Conservation (phyloP, 2,888 invertebrate species). For the Leptopterna dolabrata region DNA sequence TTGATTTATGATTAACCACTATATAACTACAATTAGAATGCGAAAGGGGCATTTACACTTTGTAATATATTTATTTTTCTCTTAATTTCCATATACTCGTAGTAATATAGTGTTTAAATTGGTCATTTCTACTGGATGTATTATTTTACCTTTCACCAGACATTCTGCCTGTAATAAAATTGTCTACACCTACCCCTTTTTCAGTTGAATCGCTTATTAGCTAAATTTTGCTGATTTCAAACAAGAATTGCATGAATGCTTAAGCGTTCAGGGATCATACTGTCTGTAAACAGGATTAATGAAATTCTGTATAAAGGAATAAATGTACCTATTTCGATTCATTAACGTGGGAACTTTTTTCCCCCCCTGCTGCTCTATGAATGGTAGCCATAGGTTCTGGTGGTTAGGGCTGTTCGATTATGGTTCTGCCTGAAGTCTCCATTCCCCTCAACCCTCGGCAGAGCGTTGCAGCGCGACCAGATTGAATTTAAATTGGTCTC, state of each 20-base stretch:
- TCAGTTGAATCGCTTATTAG: background rate
- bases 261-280: background rate
- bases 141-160: background rate
- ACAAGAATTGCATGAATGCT: background rate
- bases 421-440: too few species aligned
- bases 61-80: slow-evolving; percentile 18
- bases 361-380: too few species aligned
- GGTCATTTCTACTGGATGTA: background rate
- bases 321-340: slow-evolving; percentile 40
- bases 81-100: background rate
- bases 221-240: background rate
- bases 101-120: background rate
- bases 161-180: background rate
- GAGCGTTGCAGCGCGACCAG: too few species aligned
- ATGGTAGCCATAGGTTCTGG: too few species aligned
- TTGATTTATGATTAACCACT: too few species aligned
- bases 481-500: too few species aligned
- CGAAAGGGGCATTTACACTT: background rate
- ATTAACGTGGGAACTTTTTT: slow-evolving; percentile 38
- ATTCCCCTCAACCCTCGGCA: too few species aligned
- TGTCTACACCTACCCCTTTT: background rate
- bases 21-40: too few species aligned
- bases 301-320: slow-evolving; percentile 46
- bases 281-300: background rate
- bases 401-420: too few species aligned